These are phyloP conservation scores for Mustela lutreola DNA, from an alignment of 2,113 vertebrate genomes.

Conservation along the genomic window DNA sequence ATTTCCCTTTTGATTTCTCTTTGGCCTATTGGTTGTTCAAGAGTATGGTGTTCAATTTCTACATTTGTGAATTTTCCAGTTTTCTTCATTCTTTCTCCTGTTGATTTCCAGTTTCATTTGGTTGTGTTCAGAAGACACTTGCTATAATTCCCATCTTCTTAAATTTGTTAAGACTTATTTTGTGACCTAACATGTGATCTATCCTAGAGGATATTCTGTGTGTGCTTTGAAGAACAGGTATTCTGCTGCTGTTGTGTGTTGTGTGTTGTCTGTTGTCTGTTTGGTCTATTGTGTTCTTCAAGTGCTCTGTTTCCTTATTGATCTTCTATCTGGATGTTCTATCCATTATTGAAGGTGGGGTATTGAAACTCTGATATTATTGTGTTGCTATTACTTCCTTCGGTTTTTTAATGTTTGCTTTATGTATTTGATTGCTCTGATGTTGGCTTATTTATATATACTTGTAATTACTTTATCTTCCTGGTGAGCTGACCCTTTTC, in stretches of 20 bases:
- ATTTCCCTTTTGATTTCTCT: neutral
- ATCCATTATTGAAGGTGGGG: neutral
- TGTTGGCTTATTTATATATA: neutral
- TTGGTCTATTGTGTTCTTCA: neutral
- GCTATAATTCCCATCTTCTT: neutral
- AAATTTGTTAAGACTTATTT: slow-evolving; percentile 34
- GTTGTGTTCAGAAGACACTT: neutral
- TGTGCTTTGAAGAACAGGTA: neutral
- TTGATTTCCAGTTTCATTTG: neutral
- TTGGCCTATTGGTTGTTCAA: neutral
- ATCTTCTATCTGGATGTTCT: neutral
- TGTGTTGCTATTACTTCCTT: neutral
- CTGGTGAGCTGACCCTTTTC: neutral
- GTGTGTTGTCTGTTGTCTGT: neutral
- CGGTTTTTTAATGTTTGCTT: neutral
- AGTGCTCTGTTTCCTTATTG: neutral
- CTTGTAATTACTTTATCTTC: neutral
- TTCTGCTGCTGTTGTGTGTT: neutral
- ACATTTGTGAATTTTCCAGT: slow-evolving; percentile 25
- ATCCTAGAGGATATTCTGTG: neutral
- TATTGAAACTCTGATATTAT: neutral
- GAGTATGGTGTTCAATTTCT: neutral
- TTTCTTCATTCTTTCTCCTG: neutral
- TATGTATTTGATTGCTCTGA: neutral
- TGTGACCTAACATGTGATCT: neutral